phyloP scores from a whole-genome alignment of 2,797 vertebrate genomes.

The Pangasius djambal region DNA sequence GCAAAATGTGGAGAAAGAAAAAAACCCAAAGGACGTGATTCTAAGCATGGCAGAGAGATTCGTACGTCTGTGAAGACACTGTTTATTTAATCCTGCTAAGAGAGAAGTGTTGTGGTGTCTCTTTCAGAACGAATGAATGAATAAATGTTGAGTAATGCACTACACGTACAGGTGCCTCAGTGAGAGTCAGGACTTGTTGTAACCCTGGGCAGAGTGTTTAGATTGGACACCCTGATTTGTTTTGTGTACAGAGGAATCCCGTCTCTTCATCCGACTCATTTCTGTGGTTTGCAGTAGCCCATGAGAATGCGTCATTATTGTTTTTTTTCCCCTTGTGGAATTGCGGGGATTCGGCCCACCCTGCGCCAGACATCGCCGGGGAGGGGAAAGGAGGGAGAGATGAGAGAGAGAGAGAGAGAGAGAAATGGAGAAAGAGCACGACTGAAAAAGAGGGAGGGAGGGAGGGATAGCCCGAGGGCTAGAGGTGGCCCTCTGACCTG shows the following conservation, averaged over 20 bases:
- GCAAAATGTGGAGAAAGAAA: not conserved
- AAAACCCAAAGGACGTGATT: not conserved
- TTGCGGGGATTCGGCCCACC: slow-evolving; percentile 58
- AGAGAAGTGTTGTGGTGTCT: not conserved
- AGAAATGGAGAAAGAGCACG: slow-evolving; percentile 19
- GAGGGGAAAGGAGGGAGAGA: not conserved
- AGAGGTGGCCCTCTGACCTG: slow-evolving; percentile 73
- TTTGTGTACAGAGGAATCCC: slow-evolving; percentile 70
- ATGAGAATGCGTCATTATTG: slow-evolving; percentile 67
- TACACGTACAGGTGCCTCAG: slow-evolving; percentile 12
- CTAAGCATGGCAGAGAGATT: not conserved
- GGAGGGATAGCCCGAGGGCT: slow-evolving; percentile 59
- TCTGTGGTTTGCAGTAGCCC: slow-evolving; percentile 69
- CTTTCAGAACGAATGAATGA: not conserved
- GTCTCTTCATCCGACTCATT: slow-evolving; percentile 67
- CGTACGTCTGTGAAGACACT: not conserved
- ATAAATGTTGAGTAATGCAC: slow-evolving; percentile 1
- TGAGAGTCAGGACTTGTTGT: slow-evolving; percentile 22
- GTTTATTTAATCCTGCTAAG: not conserved
- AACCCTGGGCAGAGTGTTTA: slow-evolving; percentile 37
- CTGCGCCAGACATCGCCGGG: slow-evolving; percentile 29
- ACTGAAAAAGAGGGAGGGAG: slow-evolving; percentile 17
- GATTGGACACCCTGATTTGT: slow-evolving; percentile 49
- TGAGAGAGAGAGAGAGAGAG: not conserved
- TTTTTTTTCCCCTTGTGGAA: slow-evolving; percentile 53